Evolutionary conservation across 2,797 vertebrate species (phyloP).

Genomic region (Siniperca obscura): DNA sequence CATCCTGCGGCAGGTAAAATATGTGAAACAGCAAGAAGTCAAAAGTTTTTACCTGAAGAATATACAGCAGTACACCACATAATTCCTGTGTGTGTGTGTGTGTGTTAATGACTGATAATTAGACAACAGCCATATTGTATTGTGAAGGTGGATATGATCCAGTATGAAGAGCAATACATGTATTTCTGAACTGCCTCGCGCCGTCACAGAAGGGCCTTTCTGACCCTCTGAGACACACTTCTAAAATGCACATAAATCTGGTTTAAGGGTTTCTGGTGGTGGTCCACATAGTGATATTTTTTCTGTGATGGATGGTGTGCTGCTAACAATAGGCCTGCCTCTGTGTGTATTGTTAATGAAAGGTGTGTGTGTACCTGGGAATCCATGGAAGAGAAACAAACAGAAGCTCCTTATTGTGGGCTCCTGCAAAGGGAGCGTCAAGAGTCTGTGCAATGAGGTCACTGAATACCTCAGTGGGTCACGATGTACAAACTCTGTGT

Average conservation of each 20-base stretch:
- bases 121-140: neutral
- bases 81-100: neutral
- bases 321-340: conserved; percentile 49
- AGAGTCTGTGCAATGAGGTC: neutral
- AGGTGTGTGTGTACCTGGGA: neutral
- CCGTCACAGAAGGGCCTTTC: neutral
- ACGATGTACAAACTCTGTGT: neutral
- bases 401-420: neutral
- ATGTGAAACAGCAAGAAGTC: too few relatives aligned
- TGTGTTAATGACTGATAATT: neutral
- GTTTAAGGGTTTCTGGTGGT: conserved; percentile 18
- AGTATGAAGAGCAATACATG: neutral
- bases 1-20: too few relatives aligned
- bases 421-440: neutral
- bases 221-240: conserved; percentile 31
- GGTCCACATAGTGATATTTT: conserved; percentile 18
- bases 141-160: neutral
- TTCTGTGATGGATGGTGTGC: conserved; percentile 53
- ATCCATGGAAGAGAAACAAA: conserved; percentile 1
- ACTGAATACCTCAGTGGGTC: neutral
- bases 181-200: neutral
- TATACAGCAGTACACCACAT: neutral
- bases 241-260: conserved; percentile 41
- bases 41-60: too few relatives aligned
- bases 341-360: conserved; percentile 21